phyloP scores from a whole-genome alignment of 2,797 vertebrate species.

The Rhincodon typus region DNA sequence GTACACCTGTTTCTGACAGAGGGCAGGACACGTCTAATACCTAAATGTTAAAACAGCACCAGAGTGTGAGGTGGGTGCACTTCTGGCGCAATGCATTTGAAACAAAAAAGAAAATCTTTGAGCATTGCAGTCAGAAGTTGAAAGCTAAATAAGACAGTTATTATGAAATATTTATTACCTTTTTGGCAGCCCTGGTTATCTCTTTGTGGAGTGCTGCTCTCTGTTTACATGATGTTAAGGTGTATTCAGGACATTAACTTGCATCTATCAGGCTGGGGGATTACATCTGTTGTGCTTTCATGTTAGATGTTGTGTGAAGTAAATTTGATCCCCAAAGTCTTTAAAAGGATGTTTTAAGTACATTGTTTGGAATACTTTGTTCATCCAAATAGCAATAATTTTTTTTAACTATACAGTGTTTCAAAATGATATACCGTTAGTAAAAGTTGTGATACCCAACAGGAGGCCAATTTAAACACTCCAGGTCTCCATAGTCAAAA shows the following conservation, averaged over 20 bases:
- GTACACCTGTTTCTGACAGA: slow-evolving; percentile 23
- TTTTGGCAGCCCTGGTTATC: not conserved
- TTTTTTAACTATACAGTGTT: not conserved
- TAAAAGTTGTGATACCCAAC: not conserved
- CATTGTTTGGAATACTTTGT: not conserved
- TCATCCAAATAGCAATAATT: not conserved
- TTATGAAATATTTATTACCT: slow-evolving; percentile 33
- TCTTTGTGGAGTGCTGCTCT: not conserved
- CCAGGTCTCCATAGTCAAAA: not conserved
- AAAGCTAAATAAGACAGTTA: not conserved
- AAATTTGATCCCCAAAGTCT: not conserved
- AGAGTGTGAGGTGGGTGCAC: not conserved
- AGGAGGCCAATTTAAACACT: not conserved
- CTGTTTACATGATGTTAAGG: slow-evolving; percentile 10
- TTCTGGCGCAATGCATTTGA: not conserved
- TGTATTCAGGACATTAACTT: not conserved
- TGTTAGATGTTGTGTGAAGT: not conserved
- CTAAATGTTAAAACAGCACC: not conserved
- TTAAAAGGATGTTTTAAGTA: slow-evolving; percentile 17
- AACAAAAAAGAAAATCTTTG: not conserved
- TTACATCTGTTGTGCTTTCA: slow-evolving; percentile 24
- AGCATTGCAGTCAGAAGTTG: not conserved
- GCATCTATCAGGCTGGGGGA: slow-evolving; percentile 5
- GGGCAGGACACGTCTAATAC: slow-evolving; percentile 2
- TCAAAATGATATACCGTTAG: not conserved